Base-by-base conservation (phyloP, 2,797 vertebrate species). In the Poeciliopsis turneri region DNA sequence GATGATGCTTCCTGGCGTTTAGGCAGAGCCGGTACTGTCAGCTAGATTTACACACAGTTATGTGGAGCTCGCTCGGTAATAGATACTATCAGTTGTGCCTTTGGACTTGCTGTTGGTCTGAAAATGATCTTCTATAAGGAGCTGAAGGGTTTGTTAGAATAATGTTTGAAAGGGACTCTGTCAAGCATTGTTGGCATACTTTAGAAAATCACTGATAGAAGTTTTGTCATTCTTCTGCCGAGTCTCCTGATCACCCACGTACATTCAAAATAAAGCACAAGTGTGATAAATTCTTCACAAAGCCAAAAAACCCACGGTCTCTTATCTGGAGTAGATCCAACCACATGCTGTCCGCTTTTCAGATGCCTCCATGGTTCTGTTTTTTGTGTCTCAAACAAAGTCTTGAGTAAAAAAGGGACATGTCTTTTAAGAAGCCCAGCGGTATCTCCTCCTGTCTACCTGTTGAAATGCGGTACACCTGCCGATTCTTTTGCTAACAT, bases 301-400 rank as follows among this genome's bases (percentile, higher is more conserved):
- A 83, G 84, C 68, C 28, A 86, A 82, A 86, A 85, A 25, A 8
- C 78, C n/a, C 75, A 72, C 47, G 33, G 15, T 84, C 78, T 12
- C 28, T 39, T 69, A 45, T 61, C 68, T 39, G 49, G 49, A 79
- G 74, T 79, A 72, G 46, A 72, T 77, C 61, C 53, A 74, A 75
- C 73, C 80, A 75, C 70, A 86, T 55, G 69, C 77, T 83, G 77
- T 66, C 68, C 51, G 8, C 72, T 76, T 72, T 46, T 61, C 46
- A 61, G 16, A 77, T 28, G 43, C 66, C 75, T 57, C 41, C 66
- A n/a, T 71, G 45, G 74, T 39, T 51, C 0, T 68, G 36, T n/a
- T 43, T 6, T 13, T 33, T n/a, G 53, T 39, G 18, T 74, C 18
- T 72, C 7, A 33, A 33, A 74, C 18, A 49, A 49, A 72, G 68